Conservation (phyloP, 2,113 vertebrate genomes). For the Ceyx cyanopectus region DNA sequence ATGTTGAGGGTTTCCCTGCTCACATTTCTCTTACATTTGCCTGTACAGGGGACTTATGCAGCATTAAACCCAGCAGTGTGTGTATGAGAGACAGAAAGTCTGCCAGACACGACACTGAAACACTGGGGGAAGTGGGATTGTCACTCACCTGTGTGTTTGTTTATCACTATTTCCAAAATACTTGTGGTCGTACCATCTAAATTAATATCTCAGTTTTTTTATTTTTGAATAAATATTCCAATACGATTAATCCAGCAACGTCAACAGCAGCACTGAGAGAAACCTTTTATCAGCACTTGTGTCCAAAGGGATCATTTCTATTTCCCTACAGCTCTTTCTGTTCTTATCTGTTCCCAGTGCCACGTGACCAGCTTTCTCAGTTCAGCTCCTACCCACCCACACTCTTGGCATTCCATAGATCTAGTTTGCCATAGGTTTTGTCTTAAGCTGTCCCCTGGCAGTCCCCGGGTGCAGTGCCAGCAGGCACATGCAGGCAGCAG, state of each 20-base stretch:
- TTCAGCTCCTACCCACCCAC: not conserved
- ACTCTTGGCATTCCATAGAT: not conserved
- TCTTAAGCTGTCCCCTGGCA: not conserved
- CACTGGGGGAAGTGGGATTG: not conserved
- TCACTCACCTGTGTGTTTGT: not conserved
- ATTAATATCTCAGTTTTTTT: not conserved
- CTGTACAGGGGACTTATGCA: not conserved
- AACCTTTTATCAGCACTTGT: not conserved
- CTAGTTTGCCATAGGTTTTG: not conserved
- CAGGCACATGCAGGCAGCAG: not conserved
- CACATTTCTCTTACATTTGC: not conserved
- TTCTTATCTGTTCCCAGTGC: not conserved
- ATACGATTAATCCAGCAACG: not conserved
- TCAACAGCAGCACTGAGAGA: not conserved
- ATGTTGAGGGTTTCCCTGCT: not conserved
- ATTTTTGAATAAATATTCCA: not conserved
- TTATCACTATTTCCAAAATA: not conserved
- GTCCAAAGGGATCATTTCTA: not conserved
- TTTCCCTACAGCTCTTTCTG: not conserved
- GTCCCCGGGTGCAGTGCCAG: not conserved
- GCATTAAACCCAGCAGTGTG: not conserved
- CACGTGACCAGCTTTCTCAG: not conserved
- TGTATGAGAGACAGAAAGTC: not conserved
- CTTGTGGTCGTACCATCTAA: not conserved
- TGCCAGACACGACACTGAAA: not conserved